phyloP scores from a whole-genome alignment of 2,888 invertebrate species.

The Synanthedon tipuliformis region DNA sequence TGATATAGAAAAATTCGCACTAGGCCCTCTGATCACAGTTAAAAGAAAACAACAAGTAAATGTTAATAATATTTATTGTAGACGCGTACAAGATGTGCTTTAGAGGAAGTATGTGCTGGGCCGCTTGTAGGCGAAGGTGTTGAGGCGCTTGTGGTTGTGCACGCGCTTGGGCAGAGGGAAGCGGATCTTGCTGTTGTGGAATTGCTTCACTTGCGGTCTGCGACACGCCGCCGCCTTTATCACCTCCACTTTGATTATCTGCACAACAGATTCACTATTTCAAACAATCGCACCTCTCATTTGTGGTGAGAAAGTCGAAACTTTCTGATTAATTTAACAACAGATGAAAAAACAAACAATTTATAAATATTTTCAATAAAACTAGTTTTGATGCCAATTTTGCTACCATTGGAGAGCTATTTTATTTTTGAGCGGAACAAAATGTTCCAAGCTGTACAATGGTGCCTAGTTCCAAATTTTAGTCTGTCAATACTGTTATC shows the following conservation, averaged over 20 bases:
- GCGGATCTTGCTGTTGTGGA: slow-evolving; percentile 95
- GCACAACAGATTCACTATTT: slow-evolving; percentile 14
- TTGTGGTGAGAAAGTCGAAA: too few species aligned
- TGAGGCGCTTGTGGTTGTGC: slow-evolving; percentile 84
- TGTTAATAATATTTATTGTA: background rate
- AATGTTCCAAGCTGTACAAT: too few species aligned
- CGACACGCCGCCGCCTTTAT: slow-evolving; percentile 91
- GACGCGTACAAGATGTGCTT: slow-evolving; percentile 29
- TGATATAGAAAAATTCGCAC: too few species aligned
- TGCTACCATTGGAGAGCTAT: too few species aligned
- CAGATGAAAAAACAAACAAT: too few species aligned
- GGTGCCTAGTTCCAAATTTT: too few species aligned
- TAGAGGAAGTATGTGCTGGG: slow-evolving; percentile 83
- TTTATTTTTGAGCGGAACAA: too few species aligned
- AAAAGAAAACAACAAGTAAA: background rate
- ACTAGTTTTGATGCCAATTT: too few species aligned
- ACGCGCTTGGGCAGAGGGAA: slow-evolving; percentile 97
- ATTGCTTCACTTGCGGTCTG: slow-evolving; percentile 96
- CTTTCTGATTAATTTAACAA: too few species aligned
- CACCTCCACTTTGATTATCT: slow-evolving; percentile 97
- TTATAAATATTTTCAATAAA: too few species aligned
- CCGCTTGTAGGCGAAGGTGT: slow-evolving; percentile 85
- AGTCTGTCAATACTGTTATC: too few species aligned
- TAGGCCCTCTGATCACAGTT: background rate
- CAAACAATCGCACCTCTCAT: too few species aligned